phyloP scores from a whole-genome alignment of 2,113 vertebrate species.

The Onychostruthus taczanowskii region DNA sequence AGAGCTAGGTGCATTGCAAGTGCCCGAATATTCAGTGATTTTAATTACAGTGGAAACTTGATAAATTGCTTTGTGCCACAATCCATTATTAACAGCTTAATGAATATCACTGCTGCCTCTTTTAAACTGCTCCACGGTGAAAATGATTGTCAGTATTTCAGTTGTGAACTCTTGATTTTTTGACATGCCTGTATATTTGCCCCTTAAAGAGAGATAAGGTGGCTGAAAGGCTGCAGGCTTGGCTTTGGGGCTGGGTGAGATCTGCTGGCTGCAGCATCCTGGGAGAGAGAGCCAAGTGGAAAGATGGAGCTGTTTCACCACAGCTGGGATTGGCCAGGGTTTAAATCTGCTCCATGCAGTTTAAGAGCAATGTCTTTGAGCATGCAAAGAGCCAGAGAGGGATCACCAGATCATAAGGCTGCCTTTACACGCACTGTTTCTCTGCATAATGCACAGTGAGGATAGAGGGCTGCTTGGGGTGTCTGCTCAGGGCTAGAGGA shows the following conservation, averaged over 20 bases:
- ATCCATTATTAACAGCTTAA: slow-evolving; percentile 63
- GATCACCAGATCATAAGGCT: neutral
- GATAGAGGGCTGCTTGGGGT: neutral
- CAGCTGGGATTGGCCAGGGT: neutral
- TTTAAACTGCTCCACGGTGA: neutral
- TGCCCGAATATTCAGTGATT: slow-evolving; percentile 58
- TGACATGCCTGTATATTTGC: neutral
- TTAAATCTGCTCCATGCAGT: neutral
- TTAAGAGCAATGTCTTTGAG: neutral
- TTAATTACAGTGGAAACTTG: slow-evolving; percentile 68
- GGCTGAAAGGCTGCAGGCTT: neutral
- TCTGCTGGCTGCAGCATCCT: neutral
- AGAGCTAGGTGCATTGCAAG: slow-evolving; percentile 59
- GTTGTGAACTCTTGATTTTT: neutral
- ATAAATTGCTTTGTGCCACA: slow-evolving; percentile 66
- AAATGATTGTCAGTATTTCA: slow-evolving; percentile 22
- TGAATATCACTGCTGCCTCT: slow-evolving; percentile 53
- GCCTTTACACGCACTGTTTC: neutral
- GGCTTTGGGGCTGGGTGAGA: neutral
- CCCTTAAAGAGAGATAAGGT: neutral
- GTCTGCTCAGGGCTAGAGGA: neutral
- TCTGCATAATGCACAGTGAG: neutral
- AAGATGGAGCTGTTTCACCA: neutral
- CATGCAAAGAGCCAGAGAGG: neutral
- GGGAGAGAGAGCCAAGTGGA: neutral